Evolutionary conservation across 2,797 vertebrate genomes (phyloP), one percentile per base, ranked within the genome.

Genomic region (Dendrocincla tyrannina): DNA sequence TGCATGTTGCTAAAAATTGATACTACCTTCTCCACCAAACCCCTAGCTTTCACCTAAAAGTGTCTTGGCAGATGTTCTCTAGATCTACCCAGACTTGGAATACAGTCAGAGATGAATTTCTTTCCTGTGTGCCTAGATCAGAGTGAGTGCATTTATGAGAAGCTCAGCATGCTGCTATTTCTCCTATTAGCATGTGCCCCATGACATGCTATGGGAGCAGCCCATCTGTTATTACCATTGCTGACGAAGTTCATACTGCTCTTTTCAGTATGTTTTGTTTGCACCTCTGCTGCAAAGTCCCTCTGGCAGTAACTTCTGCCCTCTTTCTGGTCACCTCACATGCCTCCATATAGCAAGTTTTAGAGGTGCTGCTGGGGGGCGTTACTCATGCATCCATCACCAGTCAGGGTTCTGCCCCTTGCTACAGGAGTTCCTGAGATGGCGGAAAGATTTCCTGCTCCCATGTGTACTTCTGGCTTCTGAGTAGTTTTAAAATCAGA

Each of bases 51-150:
- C 78, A 87, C 41, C 85, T 94, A 53, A 94, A 60, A 68, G 58
- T 53, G 14, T 73, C 66, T 79, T 90, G 91, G 87, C 88, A 95
- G 75, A 84, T 81, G 75, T 88, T 78, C 68, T 63, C 39, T 55
- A 52, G n/a, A 72, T 85, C 58, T 78, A n/a, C n/a, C 49, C 85
- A 85, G 53, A 67, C 37, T 53, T 85, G 90, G 85, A 60, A 39
- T 32, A 7, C 30, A 75, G 42, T 69, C 87, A 72, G 76, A 77
- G 59, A 76, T 49, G 2, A 78, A n/a, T 75, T 78, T 53, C 42
- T 91, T 85, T 58, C 32, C 64, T 50, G 44, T 18, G 6, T 82
- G 74, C 13, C 28, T 82, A 52, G 47, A 79, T 91, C 50, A 69
- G 74, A 72, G 50, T 58, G 70, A 79, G 44, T 25, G 28, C 59